Conservation (phyloP, 1,140 invertebrate species). For the Carcinoscorpius rotundicauda region DNA sequence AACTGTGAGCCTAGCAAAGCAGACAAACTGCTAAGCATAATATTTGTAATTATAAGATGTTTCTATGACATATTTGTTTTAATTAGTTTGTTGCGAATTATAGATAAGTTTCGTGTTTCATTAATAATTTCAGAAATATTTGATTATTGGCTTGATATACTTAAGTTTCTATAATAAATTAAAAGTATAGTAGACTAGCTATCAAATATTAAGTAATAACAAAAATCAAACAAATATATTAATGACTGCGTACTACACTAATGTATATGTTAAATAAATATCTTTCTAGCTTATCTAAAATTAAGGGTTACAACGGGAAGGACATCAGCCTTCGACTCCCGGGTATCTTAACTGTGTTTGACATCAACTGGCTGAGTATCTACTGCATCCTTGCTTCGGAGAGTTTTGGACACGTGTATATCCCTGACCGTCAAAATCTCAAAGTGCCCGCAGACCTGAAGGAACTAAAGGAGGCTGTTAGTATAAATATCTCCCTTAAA, state of each 20-base stretch:
- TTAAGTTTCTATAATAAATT: conserved; percentile 1
- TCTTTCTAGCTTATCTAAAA: conserved; percentile 49
- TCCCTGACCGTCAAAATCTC: conserved; percentile 50
- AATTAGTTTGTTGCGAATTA: too few species aligned
- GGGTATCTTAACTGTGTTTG: conserved; percentile 66
- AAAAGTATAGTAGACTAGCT: not conserved
- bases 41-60: too few species aligned
- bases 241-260: not conserved
- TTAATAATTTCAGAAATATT: not conserved
- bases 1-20: too few species aligned
- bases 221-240: not conserved
- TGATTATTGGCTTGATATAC: conserved; percentile 12
- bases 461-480: conserved; percentile 13
- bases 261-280: conserved; percentile 7
- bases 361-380: conserved; percentile 71
- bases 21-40: too few species aligned
- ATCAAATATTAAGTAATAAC: conserved; percentile 2
- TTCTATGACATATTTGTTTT: too few species aligned
- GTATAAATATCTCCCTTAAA: not conserved
- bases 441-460: conserved; percentile 58
- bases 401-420: conserved; percentile 61
- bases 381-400: conserved; percentile 57
- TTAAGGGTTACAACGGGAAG: conserved; percentile 55
- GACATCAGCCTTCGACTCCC: conserved; percentile 64
- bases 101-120: too few species aligned